Evolutionary conservation across 2,797 vertebrate species (phyloP), one percentile per base, ranked within the genome.

Genomic region (Mormyrops attenuatus): DNA sequence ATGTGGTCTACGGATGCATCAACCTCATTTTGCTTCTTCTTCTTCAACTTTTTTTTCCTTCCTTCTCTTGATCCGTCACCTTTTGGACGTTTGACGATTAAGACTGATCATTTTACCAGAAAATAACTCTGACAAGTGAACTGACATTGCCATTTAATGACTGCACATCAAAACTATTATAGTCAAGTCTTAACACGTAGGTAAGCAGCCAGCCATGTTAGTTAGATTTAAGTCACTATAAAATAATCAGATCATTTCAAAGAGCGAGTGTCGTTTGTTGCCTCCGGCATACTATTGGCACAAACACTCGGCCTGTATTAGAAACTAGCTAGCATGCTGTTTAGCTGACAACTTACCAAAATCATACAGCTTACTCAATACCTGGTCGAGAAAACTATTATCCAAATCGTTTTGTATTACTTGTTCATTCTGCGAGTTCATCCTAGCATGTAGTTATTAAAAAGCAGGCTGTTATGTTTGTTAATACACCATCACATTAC

Each of bases 301-400:
- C 34, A 15, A 15, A 41, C 30, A 41, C 15, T 41, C 69, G 30
- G 34, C 30, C 66, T 11, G 66, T 38, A 73, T 15, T 73, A 73
- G 4, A 73, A 73, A 73, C 3, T 34, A 41, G 34, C 73, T 80
- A 38, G 41, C 41, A 47, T 47, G 20, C 87, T 34, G 34, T 60
- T 84, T 50, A 85, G 44, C n/a, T 41, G 47, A 41, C 34, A 38
- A 91, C 95, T 94, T 73, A 96, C 96, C 96, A 77, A 96, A 95
- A 92, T 96, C 96, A 84, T 96, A 97, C 3, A 97, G 91, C 22
- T 92, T 88, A 26, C 96, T 94, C 91, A 97, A 84, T 34, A 96
- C 91, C 0, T 91, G 77, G 53, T 95, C 94, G 1, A 97, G 91
- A 90, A 95, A 95, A 38, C 88, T 9, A 38, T 52, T 11, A 15